Percentiles rank a stretch among this genome's conserved stretches.
Conservation (phyloP, 2,113 vertebrate genomes). For the Cyprinodon tularosa region DNA sequence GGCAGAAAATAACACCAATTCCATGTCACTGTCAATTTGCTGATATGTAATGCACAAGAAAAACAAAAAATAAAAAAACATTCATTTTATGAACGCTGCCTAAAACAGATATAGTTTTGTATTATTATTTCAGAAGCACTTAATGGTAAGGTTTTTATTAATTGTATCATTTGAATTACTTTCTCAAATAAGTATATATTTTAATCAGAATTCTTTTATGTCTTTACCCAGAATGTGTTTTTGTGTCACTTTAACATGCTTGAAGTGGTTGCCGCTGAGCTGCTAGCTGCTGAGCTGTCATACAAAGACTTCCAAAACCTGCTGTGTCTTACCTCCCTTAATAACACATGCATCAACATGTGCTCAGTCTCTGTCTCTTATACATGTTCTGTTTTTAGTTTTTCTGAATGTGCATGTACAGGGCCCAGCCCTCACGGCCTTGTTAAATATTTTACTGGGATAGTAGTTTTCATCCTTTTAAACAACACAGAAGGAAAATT, state of each 20-base stretch:
- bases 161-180: background rate
- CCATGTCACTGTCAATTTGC: conserved; percentile 33
- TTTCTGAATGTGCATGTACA: conserved; percentile 30
- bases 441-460: conserved; percentile 36
- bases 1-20: conserved; percentile 31
- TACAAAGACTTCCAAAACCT: conserved; percentile 30
- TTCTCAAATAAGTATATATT: background rate
- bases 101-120: background rate
- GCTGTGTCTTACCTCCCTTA: conserved; percentile 12
- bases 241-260: background rate
- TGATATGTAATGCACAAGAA: conserved; percentile 8
- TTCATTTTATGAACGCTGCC: background rate
- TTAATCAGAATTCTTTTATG: background rate
- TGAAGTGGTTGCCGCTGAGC: conserved; percentile 18
- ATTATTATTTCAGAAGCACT: background rate
- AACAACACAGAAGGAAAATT: conserved; percentile 17
- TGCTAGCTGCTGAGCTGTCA: conserved; percentile 30
- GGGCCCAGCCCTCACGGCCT: conserved; percentile 18
- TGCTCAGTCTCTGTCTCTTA: conserved; percentile 11
- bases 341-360: conserved; percentile 34
- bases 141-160: background rate
- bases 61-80: conserved; percentile 3
- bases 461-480: conserved; percentile 17
- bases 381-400: conserved; percentile 28
- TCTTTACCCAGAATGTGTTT: background rate